Evolutionary conservation across 2,888 invertebrate genomes (phyloP).

Genomic region (Maniola hyperantus): DNA sequence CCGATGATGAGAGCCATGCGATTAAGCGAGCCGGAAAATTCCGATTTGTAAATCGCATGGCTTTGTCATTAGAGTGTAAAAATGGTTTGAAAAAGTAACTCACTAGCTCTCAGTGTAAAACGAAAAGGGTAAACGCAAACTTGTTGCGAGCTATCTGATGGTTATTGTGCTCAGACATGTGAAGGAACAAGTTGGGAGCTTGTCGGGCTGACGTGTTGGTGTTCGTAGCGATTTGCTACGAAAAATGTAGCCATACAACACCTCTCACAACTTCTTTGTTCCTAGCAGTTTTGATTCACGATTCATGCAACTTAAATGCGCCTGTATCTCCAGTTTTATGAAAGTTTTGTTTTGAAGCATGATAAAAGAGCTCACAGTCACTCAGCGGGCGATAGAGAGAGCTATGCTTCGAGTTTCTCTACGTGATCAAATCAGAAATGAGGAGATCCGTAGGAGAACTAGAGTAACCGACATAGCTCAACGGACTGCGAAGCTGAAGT

Average conservation of each 20-base stretch:
- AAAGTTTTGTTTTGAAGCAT: too few species aligned
- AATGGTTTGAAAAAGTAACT: too few species aligned
- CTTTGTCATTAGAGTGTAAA: not conserved
- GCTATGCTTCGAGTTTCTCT: too few species aligned
- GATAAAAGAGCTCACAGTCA: too few species aligned
- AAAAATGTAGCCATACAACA: not conserved
- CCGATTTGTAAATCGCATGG: not conserved
- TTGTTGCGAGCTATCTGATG: slow-evolving; percentile 9
- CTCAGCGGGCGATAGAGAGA: too few species aligned
- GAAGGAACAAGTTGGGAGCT: not conserved
- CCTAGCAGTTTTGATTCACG: not conserved
- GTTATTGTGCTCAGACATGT: not conserved
- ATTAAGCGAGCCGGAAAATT: not conserved
- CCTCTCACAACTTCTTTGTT: slow-evolving; percentile 2
- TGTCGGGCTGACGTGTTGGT: slow-evolving; percentile 2
- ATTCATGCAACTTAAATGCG: too few species aligned
- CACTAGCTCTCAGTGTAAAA: not conserved
- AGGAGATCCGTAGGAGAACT: too few species aligned
- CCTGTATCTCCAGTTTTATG: too few species aligned
- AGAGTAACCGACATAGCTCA: too few species aligned
- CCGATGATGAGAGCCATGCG: too few species aligned
- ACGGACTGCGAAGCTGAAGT: too few species aligned
- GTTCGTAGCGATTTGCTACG: not conserved
- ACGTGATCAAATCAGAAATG: too few species aligned
- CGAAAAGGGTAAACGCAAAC: slow-evolving; percentile 8